Base-by-base conservation (phyloP, 2,888 invertebrate genomes). In the Alcis repandata region DNA sequence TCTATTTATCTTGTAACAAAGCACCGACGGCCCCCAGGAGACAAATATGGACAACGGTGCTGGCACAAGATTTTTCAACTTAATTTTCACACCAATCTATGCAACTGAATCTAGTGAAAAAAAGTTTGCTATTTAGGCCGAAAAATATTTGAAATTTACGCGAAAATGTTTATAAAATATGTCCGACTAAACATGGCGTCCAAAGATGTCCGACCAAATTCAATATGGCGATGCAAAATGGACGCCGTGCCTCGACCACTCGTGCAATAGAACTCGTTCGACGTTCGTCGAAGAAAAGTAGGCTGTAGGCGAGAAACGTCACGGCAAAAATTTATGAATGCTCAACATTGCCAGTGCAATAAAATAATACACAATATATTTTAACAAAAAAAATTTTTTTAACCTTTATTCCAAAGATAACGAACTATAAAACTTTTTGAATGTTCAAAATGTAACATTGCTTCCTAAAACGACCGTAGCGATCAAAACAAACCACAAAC, bases 141-240 rank as follows among this genome's bases (percentile, higher is more conserved):
- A 87, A 91, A 91, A 93, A 92, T 92, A 94, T 94, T 93, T 94
- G 91, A 94, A 94, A 93, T 89, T 94, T 93, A 94, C 91, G 91
- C 91, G 92, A 93, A 94, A 94, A 93, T 95, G 95, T 95, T 95
- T 95, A 95, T 95, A 95, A 95, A 95, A 95, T 95, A 95, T 95
- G 95, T 95, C 95, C 94, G 95, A 94, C 94, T 95, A 95, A 95
- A 95, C 95, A 95, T 95, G 95, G 95, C 95, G 94, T 94, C 94
- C 94, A 94, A 95, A 95, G 93, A 95, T 95, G 95, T 94, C 94
- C 93, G 94, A 94, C 93, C 91, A 93, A 93, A 94, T 94, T 92
- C 92, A 93, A 93, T 92, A 94, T 94, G 93, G 94, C 94, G 93
- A 89, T 85, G 90, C 91, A 93, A 93, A 92, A 94, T 93, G 94